Base-by-base conservation (phyloP, 2,113 vertebrate species). In the Trematocara stigmaticum region DNA sequence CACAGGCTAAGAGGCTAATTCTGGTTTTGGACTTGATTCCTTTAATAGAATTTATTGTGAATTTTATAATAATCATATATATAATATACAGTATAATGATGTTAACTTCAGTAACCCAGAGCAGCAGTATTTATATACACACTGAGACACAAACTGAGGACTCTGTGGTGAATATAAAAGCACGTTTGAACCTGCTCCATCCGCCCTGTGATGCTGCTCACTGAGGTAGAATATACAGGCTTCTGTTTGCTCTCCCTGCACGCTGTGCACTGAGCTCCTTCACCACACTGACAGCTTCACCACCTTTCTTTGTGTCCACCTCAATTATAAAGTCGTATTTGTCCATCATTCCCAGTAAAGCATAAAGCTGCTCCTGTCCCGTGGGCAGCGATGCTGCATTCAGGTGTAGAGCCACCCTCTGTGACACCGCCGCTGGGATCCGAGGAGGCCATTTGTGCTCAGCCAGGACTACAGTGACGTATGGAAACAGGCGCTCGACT, bases 381-480 rank as follows among this genome's bases (percentile, higher is more conserved):
- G 35, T 76, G 3, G 85, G 87, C 69, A 96, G 83, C 0, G 61
- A 56, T 6, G 83, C 66, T 3, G 92, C 82, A 26, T 88, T 84
- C 78, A 97, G 81, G 90, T 96, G 96, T 49, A 97, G 93, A 11
- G 96, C 97, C 85, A 97, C 90, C 1, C 94, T 93, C 76, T 97
- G 97, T 90, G 95, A 94, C 79, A 78, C 92, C 20, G 71, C 53
- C n/a, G 2, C 89, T 80, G 29, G 92, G 74, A 78, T 20, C 18
- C 12, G 29, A 51, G 74, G 74, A 78, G 47, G 74, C 95, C 96
- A 97, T 6, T 5, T 85, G 9, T 52, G 82, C 49, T 45, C 15
- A 0, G 12, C 38, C 56, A 95, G 95, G 12, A 96, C 97, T 9
- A 97, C 42, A 0, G 96, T 97, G 66, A 97, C 90, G 1, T 94